Evolutionary conservation across 2,113 vertebrate genomes (phyloP), one percentile per base, ranked within the genome.

Genomic region (Chloebia gouldiae): DNA sequence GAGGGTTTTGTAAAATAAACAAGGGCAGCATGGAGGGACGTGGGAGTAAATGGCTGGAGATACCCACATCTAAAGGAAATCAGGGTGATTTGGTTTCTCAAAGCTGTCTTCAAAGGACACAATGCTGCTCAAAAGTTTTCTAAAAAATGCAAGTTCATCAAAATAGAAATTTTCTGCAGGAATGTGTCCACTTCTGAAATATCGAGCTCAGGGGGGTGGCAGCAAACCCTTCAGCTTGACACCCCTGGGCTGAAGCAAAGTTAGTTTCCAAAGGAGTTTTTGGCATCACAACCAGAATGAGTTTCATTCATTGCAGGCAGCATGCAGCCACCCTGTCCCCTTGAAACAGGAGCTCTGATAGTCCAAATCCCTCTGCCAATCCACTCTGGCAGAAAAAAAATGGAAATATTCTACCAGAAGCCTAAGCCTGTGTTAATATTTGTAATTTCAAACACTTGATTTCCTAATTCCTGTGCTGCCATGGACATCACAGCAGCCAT

Each of bases 401-500:
- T 28, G 22, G 31, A 70, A 73, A 22, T 33, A 57, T 4, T 65
- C 76, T 30, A 54, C 59, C 33, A 16, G 39, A 28, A 77, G 31
- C 40, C 50, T 12, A 69, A 44, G 17, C 4, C 17, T 37, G 9
- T 11, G 39, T 37, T 73, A 28, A 39, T 80, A 53, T 10, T 81
- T 73, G 65, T 30, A 5, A 39, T 77, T 57, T 77, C 63, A 77
- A 51, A 19, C 0, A 0, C 6, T 83, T 45, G 45, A 45, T 53
- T 54, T 69, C 14, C n/a, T 72, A 40, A 65, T 80, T 88, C 82
- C 12, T 3, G 9, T 0, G 0, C 33, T 80, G 30, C 13, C 27
- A 33, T 6, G 16, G 40, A 12, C 65, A 37, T 18, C 2, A 2
- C 28, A 14, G 4, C 0, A 1, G 7, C 21, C 22, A 1, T 8